Evolutionary conservation across 2,113 vertebrate species (phyloP), one percentile per base, ranked within the genome.

Genomic region (Picathartes gymnocephalus): DNA sequence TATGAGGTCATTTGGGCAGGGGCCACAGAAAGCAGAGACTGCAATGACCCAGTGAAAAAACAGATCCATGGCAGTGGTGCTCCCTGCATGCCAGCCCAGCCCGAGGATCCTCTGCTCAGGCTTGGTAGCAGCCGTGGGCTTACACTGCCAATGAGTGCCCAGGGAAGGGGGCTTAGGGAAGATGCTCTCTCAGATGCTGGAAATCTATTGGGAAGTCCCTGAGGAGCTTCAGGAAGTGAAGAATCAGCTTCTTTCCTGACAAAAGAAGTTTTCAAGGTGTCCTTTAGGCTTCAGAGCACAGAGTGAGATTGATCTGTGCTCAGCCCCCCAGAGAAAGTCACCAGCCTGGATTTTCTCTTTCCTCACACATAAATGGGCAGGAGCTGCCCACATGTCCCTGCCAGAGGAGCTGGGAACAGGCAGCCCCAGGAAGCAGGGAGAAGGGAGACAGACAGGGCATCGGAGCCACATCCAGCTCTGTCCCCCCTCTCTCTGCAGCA

Each of bases 211-310:
- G 40, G 50, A 89, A 90, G 62, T 86, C 95, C 90, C 78, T 60
- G 28, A 1, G 81, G 88, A 96, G 31, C 27, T 16, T 48, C 7
- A 1, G 45, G 47, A 27, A 92, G 73, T 53, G 83, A 96, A 60
- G 74, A 91, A 90, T 64, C 70, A 71, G 64, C 48, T 95, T 86
- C 80, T 95, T 97, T 81, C 88, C 90, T 83, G 81, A 93, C 88
- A 97, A 96, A 96, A 96, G 90, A 95, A 95, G 58, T 96, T 96
- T 88, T 95, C 96, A 97, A 97, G 96, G 96, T 97, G 97, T 95
- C 95, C 93, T 97, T 97, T 94, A 95, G 74, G 96, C 97, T 96
- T 96, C 97, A 96, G 62, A 97, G 94, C 70, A 0, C 92, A 94
- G 72, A 76, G 74, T 9, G 72, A 97, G 96, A 97, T 95, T 96